Conservation (phyloP, 2,113 vertebrate genomes). For the Myotis brandtii region DNA sequence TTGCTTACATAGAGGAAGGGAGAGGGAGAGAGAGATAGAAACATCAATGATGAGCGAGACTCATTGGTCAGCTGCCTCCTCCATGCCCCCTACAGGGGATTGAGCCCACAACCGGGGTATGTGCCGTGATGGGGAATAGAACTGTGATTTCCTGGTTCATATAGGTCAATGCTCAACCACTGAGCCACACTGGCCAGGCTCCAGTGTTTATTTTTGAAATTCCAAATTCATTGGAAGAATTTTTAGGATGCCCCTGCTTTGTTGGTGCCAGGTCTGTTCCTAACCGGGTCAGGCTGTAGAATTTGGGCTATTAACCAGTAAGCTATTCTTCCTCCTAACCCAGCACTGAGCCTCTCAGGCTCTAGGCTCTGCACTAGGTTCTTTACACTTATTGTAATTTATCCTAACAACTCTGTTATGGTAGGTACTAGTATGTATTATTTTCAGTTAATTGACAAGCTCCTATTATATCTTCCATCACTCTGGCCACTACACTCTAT, state of each 20-base stretch:
- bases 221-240: neutral
- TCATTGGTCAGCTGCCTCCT: no score
- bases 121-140: no score
- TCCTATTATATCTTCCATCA: neutral
- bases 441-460: slow-evolving; percentile 2
- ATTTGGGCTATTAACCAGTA: neutral
- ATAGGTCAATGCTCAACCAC: no score
- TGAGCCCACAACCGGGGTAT: no score
- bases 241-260: neutral
- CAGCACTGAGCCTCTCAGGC: neutral
- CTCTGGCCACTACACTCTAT: neutral
- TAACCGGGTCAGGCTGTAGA: neutral
- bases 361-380: neutral
- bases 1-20: no score
- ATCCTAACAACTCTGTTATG: neutral
- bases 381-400: neutral
- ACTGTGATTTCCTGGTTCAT: no score
- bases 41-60: no score
- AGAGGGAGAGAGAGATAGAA: no score
- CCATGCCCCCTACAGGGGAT: no score
- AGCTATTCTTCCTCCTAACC: neutral
- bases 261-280: neutral
- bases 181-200: no score
- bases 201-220: slow-evolving; percentile 34
- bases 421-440: neutral